phyloP scores from a whole-genome alignment of 2,113 vertebrate species.

The Callospermophilus lateralis region DNA sequence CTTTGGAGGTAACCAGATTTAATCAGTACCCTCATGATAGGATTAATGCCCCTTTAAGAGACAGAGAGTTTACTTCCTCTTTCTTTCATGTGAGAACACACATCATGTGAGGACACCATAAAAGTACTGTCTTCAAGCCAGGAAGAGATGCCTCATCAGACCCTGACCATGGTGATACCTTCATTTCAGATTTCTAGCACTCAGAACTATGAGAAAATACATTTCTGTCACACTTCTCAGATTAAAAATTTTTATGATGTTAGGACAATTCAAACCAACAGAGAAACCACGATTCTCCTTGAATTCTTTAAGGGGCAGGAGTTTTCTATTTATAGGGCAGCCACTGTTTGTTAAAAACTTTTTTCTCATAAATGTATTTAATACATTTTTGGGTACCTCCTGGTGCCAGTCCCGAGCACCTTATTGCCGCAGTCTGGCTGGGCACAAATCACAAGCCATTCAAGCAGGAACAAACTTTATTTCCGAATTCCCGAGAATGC shows the following conservation, averaged over 20 bases:
- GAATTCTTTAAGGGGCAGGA: not conserved
- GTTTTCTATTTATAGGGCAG: not conserved
- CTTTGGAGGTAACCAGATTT: not conserved
- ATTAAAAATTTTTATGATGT: too few species aligned
- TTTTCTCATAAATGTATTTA: not conserved
- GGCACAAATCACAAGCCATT: too few species aligned
- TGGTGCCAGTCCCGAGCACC: not conserved
- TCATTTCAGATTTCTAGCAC: not conserved
- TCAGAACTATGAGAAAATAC: not conserved
- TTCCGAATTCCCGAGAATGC: too few species aligned
- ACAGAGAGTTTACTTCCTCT: not conserved
- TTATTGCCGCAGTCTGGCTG: too few species aligned
- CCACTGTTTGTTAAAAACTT: not conserved
- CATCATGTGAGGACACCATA: not conserved
- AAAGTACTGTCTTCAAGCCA: not conserved
- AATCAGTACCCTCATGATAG: not conserved
- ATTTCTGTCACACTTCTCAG: not conserved
- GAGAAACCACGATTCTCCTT: not conserved
- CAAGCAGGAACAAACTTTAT: too few species aligned
- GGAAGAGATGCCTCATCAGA: not conserved
- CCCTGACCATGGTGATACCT: not conserved
- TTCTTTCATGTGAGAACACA: not conserved
- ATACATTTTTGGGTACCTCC: not conserved
- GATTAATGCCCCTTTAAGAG: not conserved
- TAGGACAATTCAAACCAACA: not conserved